These are phyloP conservation scores for Heliothis virescens DNA, from an alignment of 1,140 invertebrate genomes.

Conservation along the genomic window DNA sequence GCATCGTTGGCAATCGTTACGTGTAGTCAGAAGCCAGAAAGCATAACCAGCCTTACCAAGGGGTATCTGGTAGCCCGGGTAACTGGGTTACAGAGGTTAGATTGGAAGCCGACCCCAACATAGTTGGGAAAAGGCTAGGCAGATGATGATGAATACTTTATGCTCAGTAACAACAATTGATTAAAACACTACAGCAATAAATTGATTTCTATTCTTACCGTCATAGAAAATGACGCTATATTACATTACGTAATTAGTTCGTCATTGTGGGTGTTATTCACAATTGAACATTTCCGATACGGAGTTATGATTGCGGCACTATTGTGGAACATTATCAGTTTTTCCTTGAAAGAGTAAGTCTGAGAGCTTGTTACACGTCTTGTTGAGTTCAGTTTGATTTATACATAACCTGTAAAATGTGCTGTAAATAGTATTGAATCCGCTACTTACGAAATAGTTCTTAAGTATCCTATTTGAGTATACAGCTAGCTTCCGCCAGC, in stretches of 20 bases:
- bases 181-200: not conserved
- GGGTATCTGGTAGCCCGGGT: no score
- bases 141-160: no score
- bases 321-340: slow-evolving; percentile 1
- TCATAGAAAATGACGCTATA: slow-evolving; percentile 22
- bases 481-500: no score
- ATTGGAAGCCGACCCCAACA: no score
- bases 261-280: not conserved
- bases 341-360: slow-evolving; percentile 15
- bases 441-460: no score
- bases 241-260: slow-evolving; percentile 24
- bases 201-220: not conserved
- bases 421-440: not conserved
- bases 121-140: no score
- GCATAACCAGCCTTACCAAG: no score
- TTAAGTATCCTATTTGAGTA: no score
- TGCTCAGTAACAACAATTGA: no score
- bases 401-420: not conserved
- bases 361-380: not conserved
- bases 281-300: slow-evolving; percentile 4
- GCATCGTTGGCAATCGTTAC: no score
- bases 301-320: slow-evolving; percentile 20
- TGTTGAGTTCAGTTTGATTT: not conserved
- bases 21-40: no score
- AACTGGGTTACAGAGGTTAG: no score